Percentiles rank a stretch among this genome's conserved stretches.
Evolutionary conservation across 2,888 invertebrate genomes (phyloP).

Genomic region (Ypsolopha sequella): DNA sequence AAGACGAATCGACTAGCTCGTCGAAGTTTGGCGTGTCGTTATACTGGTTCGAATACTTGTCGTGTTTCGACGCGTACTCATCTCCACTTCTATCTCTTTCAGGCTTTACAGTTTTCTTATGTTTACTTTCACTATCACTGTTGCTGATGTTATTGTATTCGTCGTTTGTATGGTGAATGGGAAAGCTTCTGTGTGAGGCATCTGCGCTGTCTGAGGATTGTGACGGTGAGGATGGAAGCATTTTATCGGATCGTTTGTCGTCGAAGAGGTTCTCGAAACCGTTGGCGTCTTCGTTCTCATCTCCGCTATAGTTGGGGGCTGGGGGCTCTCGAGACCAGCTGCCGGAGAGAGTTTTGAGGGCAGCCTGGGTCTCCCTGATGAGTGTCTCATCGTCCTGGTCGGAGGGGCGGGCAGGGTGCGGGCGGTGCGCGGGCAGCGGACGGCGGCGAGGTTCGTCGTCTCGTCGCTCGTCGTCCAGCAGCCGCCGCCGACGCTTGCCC

Average conservation of each 20-base stretch:
- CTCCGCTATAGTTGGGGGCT: constrained; percentile 69
- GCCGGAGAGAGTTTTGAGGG: constrained; percentile 87
- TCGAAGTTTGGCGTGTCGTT: constrained; percentile 79
- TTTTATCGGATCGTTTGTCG: constrained; percentile 78
- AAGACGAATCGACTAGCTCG: constrained; percentile 82
- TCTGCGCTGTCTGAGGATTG: constrained; percentile 73
- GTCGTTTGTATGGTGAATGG: constrained; percentile 39
- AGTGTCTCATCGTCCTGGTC: constrained; percentile 84
- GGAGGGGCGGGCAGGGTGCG: constrained; percentile 42
- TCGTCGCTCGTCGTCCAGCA: constrained; percentile 54
- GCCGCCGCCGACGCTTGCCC: constrained; percentile 54
- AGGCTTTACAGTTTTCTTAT: constrained; percentile 24
- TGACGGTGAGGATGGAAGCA: constrained; percentile 76
- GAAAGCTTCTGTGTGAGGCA: constrained; percentile 76
- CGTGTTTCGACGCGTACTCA: constrained; percentile 44
- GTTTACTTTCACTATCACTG: constrained; percentile 22
- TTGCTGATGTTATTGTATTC: constrained; percentile 32
- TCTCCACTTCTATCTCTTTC: constrained; percentile 45
- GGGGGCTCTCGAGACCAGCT: constrained; percentile 83
- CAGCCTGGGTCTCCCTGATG: constrained; percentile 90
- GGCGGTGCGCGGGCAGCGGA: constrained; percentile 36
- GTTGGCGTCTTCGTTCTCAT: constrained; percentile 81
- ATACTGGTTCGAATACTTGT: constrained; percentile 72
- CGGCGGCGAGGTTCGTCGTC: constrained; percentile 39
- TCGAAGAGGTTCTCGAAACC: constrained; percentile 88